These are phyloP conservation scores for Cosmia trapezina DNA, from an alignment of 2,888 invertebrate genomes.

Conservation along the genomic window DNA sequence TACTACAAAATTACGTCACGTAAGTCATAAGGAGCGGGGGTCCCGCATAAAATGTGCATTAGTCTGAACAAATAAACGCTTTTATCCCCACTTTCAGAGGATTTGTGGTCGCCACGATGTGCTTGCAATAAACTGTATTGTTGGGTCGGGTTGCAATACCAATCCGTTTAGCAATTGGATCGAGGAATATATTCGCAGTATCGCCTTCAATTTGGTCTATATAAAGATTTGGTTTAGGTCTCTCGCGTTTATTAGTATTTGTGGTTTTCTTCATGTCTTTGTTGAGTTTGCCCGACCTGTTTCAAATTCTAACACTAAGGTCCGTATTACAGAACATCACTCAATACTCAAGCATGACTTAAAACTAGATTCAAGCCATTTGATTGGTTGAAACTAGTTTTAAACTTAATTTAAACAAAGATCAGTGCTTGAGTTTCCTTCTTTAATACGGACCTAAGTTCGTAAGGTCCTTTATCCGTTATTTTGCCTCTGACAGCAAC, in stretches of 20 bases:
- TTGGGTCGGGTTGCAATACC: slow-evolving; percentile 61
- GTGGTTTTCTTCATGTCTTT: slow-evolving; percentile 2
- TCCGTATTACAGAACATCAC: no score
- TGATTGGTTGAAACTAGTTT: no score
- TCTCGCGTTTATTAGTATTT: slow-evolving; percentile 30
- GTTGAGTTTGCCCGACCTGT: background rate
- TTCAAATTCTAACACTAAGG: background rate
- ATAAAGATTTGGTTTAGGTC: slow-evolving; percentile 41
- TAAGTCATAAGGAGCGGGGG: slow-evolving; percentile 85
- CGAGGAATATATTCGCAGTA: slow-evolving; percentile 48
- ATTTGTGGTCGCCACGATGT: slow-evolving; percentile 80
- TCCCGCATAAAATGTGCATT: slow-evolving; percentile 89
- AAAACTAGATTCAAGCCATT: no score
- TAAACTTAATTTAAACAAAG: no score
- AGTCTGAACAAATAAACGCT: slow-evolving; percentile 89
- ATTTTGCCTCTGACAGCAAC: background rate
- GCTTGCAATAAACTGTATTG: slow-evolving; percentile 74
- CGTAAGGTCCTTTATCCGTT: background rate
- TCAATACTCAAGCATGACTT: no score
- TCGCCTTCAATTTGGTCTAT: slow-evolving; percentile 39
- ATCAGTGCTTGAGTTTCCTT: no score
- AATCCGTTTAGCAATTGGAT: slow-evolving; percentile 63
- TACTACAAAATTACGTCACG: slow-evolving; percentile 78
- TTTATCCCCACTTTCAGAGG: slow-evolving; percentile 83
- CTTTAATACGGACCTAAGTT: no score